These are phyloP conservation scores for Sericinus montela DNA, from an alignment of 2,888 invertebrate species.

Conservation along the genomic window DNA sequence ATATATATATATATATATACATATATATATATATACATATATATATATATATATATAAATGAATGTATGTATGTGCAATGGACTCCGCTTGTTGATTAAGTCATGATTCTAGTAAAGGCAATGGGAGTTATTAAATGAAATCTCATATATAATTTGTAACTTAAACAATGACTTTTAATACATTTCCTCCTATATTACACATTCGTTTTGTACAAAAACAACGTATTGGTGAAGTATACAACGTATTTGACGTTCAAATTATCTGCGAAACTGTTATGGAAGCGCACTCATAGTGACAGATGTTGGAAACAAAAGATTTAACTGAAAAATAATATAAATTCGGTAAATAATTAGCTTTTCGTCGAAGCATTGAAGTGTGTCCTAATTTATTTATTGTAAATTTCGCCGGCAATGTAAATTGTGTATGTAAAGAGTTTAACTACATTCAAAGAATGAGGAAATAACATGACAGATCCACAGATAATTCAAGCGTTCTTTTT, in stretches of 20 bases:
- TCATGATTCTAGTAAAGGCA: too few species aligned
- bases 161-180: slow-evolving; percentile 78
- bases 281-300: slow-evolving; percentile 9
- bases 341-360: not conserved
- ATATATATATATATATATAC: too few species aligned
- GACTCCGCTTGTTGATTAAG: too few species aligned
- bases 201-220: slow-evolving; percentile 74
- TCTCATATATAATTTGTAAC: slow-evolving; percentile 58
- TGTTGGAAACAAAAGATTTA: slow-evolving; percentile 13
- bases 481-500: slow-evolving; percentile 23
- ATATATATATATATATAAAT: too few species aligned
- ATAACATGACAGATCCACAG: slow-evolving; percentile 10
- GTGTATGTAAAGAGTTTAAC: not conserved
- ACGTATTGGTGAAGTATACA: slow-evolving; percentile 59
- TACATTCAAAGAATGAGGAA: not conserved
- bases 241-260: slow-evolving; percentile 30
- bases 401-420: not conserved
- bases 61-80: too few species aligned
- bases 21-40: too few species aligned
- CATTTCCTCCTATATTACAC: slow-evolving; percentile 70
- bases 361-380: not conserved
- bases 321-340: slow-evolving; percentile 4
- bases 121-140: slow-evolving; percentile 46
- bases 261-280: slow-evolving; percentile 19
- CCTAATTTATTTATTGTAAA: not conserved